A percentile compares a stretch with the other conserved stretches of the same genome.
Evolutionary conservation across 2,113 vertebrate genomes (phyloP).

Genomic region (Periophthalmodon schlosseri): DNA sequence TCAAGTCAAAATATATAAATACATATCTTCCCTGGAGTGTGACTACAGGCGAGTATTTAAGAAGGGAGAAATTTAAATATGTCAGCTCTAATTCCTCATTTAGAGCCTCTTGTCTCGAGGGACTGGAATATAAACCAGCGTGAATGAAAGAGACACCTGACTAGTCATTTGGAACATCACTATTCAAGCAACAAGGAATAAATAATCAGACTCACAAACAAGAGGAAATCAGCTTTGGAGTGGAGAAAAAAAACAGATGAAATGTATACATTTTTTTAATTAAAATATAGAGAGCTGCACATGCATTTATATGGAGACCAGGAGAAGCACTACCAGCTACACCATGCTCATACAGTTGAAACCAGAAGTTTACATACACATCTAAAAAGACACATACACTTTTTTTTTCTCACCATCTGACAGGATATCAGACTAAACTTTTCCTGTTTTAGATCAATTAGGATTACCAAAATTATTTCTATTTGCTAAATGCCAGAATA

Average conservation of each 20-base stretch:
- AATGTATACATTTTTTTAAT: too few species aligned
- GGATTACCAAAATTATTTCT: too few species aligned
- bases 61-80: constrained; percentile 51
- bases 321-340: too few species aligned
- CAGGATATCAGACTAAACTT: too few species aligned
- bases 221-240: constrained; percentile 12
- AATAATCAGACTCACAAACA: constrained; percentile 52
- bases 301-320: too few species aligned
- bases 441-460: too few species aligned
- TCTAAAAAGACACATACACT: too few species aligned
- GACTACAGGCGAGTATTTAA: constrained; percentile 45
- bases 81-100: constrained; percentile 60
- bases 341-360: too few species aligned
- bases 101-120: constrained; percentile 49
- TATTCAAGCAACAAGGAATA: constrained; percentile 42
- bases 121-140: constrained; percentile 61
- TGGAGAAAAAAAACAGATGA: neutral
- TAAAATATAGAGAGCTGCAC: too few species aligned
- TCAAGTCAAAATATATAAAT: constrained; percentile 49
- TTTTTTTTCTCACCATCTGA: too few species aligned
- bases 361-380: too few species aligned
- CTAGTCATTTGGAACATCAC: constrained; percentile 64
- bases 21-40: constrained; percentile 17
- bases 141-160: constrained; percentile 50
- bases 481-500: too few species aligned